A percentile compares a stretch with the other conserved stretches of the same genome.
These are phyloP conservation scores for Seira ritae DNA, from an alignment of 2,888 invertebrate species.

Conservation along the genomic window DNA sequence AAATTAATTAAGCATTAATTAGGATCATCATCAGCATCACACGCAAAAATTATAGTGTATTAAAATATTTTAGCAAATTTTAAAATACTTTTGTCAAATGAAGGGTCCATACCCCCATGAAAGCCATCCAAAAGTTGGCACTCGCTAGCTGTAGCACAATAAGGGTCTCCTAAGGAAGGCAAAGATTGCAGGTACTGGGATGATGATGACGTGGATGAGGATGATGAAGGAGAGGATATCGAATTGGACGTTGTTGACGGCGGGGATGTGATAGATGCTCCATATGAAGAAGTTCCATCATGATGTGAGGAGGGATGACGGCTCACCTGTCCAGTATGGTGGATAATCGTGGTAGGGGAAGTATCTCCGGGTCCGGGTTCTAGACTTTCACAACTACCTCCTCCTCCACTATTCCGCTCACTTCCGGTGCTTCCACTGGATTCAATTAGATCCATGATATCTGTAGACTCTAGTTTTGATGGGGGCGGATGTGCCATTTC, in stretches of 20 bases:
- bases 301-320: neutral
- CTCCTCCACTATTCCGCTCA: neutral
- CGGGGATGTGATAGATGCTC: neutral
- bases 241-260: slow-evolving; percentile 10
- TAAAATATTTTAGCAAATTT: neutral
- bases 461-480: slow-evolving; percentile 67
- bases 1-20: neutral
- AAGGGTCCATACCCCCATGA: slow-evolving; percentile 56
- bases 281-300: slow-evolving; percentile 32
- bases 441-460: slow-evolving; percentile 68
- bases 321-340: slow-evolving; percentile 40
- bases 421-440: slow-evolving; percentile 19
- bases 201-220: slow-evolving; percentile 31
- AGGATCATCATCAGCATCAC: too few relatives aligned
- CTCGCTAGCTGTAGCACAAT: slow-evolving; percentile 55
- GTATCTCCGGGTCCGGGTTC: slow-evolving; percentile 1
- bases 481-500: slow-evolving; percentile 64
- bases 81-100: slow-evolving; percentile 62
- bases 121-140: slow-evolving; percentile 67
- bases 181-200: slow-evolving; percentile 69
- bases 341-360: slow-evolving; percentile 58
- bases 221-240: slow-evolving; percentile 15
- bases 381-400: neutral
- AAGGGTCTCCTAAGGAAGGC: slow-evolving; percentile 64
- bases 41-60: too few relatives aligned